Conservation (phyloP, 1,140 invertebrate genomes). For the Drosophila pandora region DNA sequence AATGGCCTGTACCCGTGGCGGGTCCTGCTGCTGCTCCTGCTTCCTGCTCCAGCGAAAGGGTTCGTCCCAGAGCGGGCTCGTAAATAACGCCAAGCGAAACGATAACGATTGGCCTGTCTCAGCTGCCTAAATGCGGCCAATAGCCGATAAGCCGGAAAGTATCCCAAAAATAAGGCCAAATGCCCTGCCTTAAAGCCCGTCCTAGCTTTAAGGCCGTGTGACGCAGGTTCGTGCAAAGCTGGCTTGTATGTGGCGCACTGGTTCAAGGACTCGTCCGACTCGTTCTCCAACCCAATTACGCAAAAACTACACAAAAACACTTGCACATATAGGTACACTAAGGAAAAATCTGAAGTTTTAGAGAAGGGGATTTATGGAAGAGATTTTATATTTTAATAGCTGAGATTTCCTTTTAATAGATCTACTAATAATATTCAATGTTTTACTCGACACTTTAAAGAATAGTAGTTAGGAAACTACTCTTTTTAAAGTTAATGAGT, state of each 20-base stretch:
- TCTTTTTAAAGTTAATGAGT: too few species aligned
- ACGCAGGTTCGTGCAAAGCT: slow-evolving; percentile 47
- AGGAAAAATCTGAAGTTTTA: background rate
- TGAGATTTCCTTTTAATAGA: too few species aligned
- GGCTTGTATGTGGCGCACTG: slow-evolving; percentile 54
- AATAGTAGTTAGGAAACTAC: too few species aligned
- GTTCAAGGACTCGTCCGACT: slow-evolving; percentile 67
- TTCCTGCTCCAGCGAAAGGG: slow-evolving; percentile 39
- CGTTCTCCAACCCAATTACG: slow-evolving; percentile 70
- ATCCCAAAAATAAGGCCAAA: background rate
- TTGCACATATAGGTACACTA: slow-evolving; percentile 11
- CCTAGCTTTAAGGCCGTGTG: slow-evolving; percentile 45
- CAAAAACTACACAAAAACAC: slow-evolving; percentile 52
- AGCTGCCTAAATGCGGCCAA: slow-evolving; percentile 37
- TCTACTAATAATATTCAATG: too few species aligned
- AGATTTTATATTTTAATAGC: too few species aligned
- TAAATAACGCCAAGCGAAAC: slow-evolving; percentile 54
- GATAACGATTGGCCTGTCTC: slow-evolving; percentile 44
- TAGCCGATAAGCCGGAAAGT: slow-evolving; percentile 20
- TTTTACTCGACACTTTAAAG: too few species aligned
- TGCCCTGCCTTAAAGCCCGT: slow-evolving; percentile 14
- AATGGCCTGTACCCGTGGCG: slow-evolving; percentile 57
- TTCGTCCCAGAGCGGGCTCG: slow-evolving; percentile 49
- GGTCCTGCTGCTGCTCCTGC: background rate
- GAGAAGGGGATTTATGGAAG: background rate